Conservation (phyloP, 2,797 vertebrate genomes). For the Remorina albescens region DNA sequence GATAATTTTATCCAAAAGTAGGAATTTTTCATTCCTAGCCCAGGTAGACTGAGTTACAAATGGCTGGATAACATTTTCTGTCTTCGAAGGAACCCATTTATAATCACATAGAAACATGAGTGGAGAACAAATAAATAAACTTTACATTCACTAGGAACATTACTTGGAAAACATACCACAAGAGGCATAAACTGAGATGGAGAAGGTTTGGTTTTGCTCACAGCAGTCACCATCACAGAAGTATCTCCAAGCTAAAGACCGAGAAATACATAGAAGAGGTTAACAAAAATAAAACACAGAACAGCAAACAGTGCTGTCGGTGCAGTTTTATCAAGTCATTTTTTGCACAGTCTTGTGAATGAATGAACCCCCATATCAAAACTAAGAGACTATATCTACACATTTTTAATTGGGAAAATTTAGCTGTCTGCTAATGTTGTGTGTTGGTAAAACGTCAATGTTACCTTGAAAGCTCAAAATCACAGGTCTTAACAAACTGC, state of each 20-base stretch:
- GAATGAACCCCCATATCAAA: too few relatives aligned
- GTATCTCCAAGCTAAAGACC: slow-evolving; percentile 91
- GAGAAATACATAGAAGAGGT: neutral
- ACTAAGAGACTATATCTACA: too few relatives aligned
- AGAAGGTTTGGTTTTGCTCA: slow-evolving; percentile 95
- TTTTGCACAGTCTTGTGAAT: too few relatives aligned
- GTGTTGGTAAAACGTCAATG: too few relatives aligned
- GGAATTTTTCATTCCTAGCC: neutral
- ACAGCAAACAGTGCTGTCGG: neutral
- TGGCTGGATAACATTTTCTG: neutral
- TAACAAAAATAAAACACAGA: neutral
- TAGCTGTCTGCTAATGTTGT: too few relatives aligned
- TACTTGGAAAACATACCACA: slow-evolving; percentile 87
- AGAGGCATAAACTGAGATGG: slow-evolving; percentile 95
- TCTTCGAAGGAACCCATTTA: neutral
- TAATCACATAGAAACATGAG: neutral
- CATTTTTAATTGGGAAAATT: too few relatives aligned
- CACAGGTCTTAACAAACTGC: too few relatives aligned
- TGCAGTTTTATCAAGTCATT: neutral
- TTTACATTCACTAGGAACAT: neutral
- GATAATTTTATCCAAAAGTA: neutral
- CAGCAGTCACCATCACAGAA: slow-evolving; percentile 97
- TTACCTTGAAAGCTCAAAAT: too few relatives aligned
- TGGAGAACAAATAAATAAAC: neutral
- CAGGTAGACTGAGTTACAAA: neutral